phyloP scores from a whole-genome alignment of 2,797 vertebrate genomes.

The Accipiter fasciatus region DNA sequence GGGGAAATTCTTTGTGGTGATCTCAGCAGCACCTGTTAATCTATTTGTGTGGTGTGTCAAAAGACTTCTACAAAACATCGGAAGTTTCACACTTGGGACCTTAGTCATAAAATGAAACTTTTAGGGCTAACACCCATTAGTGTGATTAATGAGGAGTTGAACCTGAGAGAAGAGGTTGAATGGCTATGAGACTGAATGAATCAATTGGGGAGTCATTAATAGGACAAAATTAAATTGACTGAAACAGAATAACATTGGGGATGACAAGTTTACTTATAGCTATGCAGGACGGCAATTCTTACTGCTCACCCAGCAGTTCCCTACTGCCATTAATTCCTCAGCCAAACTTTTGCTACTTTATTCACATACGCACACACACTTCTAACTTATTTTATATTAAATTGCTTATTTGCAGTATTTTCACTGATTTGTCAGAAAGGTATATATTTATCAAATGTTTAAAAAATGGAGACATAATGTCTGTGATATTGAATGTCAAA shows the following conservation, averaged over 20 bases:
- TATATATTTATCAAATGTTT: background rate
- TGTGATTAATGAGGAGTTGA: slow-evolving; percentile 29
- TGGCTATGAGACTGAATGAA: background rate
- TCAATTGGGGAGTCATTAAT: background rate
- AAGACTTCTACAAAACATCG: background rate
- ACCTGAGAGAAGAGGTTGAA: background rate
- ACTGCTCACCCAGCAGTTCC: background rate
- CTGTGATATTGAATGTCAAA: background rate
- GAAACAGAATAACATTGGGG: background rate
- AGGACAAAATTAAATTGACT: slow-evolving; percentile 37
- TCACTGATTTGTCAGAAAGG: background rate
- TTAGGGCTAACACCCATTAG: background rate
- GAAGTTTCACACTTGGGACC: background rate
- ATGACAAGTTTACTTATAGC: slow-evolving; percentile 37
- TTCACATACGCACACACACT: background rate
- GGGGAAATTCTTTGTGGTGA: background rate
- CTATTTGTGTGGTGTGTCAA: background rate
- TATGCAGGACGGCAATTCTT: background rate
- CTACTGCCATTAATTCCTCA: background rate
- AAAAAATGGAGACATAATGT: background rate
- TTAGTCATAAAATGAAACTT: slow-evolving; percentile 19
- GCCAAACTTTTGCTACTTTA: background rate
- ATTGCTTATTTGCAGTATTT: background rate
- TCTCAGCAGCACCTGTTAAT: background rate
- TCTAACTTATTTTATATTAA: background rate